These are phyloP conservation scores for Ischnura elegans DNA, from an alignment of 2,888 invertebrate species.

Conservation along the genomic window DNA sequence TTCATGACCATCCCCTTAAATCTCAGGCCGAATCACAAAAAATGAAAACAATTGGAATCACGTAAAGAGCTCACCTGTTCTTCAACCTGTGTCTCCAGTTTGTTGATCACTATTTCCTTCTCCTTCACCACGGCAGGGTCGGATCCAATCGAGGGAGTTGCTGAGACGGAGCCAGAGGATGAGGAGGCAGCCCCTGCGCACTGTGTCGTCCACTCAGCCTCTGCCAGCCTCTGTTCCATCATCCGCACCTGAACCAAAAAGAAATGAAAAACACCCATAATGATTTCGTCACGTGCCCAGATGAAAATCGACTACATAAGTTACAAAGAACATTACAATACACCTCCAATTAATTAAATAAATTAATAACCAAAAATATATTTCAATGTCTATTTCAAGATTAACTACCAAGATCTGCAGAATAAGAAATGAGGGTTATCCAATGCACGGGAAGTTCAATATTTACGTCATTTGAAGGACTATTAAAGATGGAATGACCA, in stretches of 20 bases:
- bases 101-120: conserved; percentile 82
- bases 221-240: conserved; percentile 78
- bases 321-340: too few species aligned
- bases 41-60: neutral
- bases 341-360: too few species aligned
- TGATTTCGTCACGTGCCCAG: too few species aligned
- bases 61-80: conserved; percentile 84
- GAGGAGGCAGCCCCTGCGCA: conserved; percentile 73
- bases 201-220: conserved; percentile 75
- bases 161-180: conserved; percentile 71
- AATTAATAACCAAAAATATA: too few species aligned
- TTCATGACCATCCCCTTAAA: too few species aligned
- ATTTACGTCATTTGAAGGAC: too few species aligned
- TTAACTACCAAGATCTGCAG: too few species aligned
- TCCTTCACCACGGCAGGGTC: conserved; percentile 75
- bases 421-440: too few species aligned
- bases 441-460: too few species aligned
- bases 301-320: too few species aligned
- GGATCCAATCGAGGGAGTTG: conserved; percentile 70
- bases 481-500: too few species aligned
- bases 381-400: too few species aligned
- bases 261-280: neutral
- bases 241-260: conserved; percentile 76
- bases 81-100: conserved; percentile 91
- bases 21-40: neutral